phyloP scores from a whole-genome alignment of 2,797 vertebrate genomes.

The Cossypha polioptera region DNA sequence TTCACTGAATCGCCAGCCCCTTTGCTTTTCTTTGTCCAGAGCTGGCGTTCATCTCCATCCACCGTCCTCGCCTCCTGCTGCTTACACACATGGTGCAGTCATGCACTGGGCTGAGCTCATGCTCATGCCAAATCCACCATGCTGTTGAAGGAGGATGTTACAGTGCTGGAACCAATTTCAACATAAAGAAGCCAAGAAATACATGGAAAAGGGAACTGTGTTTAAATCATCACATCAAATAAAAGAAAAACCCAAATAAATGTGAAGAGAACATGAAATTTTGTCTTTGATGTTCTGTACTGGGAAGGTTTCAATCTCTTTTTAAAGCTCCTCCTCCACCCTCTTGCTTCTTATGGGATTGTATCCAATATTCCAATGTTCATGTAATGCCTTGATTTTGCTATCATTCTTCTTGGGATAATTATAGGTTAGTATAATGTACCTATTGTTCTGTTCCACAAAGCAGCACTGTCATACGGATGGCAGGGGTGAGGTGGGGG shows the following conservation, averaged over 20 bases:
- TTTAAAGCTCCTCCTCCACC: slow-evolving; percentile 40
- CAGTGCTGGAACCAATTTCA: not conserved
- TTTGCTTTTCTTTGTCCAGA: not conserved
- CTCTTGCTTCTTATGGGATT: slow-evolving; percentile 63
- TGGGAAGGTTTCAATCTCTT: slow-evolving; percentile 59
- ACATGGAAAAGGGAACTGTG: slow-evolving; percentile 40
- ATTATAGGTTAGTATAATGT: slow-evolving; percentile 78
- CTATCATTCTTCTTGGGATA: slow-evolving; percentile 74
- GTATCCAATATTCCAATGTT: slow-evolving; percentile 67
- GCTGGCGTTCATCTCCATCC: not conserved
- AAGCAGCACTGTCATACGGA: slow-evolving; percentile 68
- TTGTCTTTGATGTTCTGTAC: slow-evolving; percentile 55
- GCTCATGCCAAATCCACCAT: not conserved
- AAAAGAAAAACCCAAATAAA: slow-evolving; percentile 22
- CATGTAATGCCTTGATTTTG: slow-evolving; percentile 72
- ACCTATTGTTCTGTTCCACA: slow-evolving; percentile 77
- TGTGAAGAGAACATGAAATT: slow-evolving; percentile 29
- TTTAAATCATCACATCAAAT: slow-evolving; percentile 52
- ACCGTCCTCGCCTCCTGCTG: not conserved
- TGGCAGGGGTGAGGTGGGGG: slow-evolving; percentile 26
- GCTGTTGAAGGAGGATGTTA: not conserved
- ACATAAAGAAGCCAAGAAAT: slow-evolving; percentile 8
- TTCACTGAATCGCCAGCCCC: not conserved
- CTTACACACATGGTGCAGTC: not conserved
- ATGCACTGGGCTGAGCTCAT: not conserved